Conservation (phyloP, 2,888 invertebrate genomes). For the Flabesymbios commensalis region DNA sequence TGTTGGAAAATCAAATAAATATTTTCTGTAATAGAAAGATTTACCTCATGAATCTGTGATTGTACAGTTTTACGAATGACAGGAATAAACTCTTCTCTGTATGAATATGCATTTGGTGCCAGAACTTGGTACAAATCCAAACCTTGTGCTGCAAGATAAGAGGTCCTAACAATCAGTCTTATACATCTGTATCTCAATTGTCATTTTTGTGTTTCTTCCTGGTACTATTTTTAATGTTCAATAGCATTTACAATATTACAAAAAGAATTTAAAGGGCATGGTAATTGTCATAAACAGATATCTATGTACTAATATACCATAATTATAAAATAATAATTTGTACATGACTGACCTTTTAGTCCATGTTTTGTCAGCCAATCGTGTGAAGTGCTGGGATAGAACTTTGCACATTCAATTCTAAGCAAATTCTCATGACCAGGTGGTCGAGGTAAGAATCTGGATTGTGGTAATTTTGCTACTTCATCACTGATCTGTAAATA, state of each 20-base stretch:
- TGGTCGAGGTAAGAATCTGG: constrained; percentile 58
- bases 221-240: no score
- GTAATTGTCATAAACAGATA: no score
- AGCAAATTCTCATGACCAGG: constrained; percentile 60
- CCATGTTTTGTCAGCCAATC: constrained; percentile 60
- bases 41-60: constrained; percentile 60
- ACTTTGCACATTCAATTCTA: constrained; percentile 50
- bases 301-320: no score
- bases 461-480: constrained; percentile 58
- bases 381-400: constrained; percentile 53
- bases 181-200: neutral
- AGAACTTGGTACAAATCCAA: constrained; percentile 61
- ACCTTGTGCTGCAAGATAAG: constrained; percentile 48
- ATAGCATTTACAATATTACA: no score
- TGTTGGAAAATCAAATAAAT: no score
- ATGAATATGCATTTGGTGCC: constrained; percentile 60
- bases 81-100: constrained; percentile 60
- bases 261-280: no score
- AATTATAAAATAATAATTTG: constrained; percentile 1
- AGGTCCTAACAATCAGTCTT: no score
- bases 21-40: no score
- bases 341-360: constrained; percentile 50
- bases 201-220: no score
- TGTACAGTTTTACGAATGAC: constrained; percentile 60
- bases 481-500: constrained; percentile 51